Evolutionary conservation across 2,888 invertebrate species (phyloP), one percentile per base, ranked within the genome.

Genomic region (Lysandra coridon): DNA sequence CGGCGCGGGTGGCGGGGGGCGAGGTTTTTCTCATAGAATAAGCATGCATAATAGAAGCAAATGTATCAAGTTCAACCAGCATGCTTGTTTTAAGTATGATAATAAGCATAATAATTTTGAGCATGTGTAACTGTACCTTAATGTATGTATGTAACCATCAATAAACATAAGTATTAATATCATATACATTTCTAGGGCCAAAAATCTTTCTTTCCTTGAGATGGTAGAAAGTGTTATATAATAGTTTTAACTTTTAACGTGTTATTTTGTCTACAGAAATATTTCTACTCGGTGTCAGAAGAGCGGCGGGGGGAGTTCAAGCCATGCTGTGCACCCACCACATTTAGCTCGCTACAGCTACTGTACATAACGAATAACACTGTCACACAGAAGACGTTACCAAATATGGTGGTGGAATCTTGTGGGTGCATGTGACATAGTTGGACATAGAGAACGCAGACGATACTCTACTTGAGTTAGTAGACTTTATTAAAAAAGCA

Each of bases 341-440:
- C 97, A 81, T 97, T 98, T 90, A 97, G 97, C 81, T 96, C 97
- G 1, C 92, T 98, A 79, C 97, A 97, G 85, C 91, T 98, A 73
- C 95, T 98, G 12, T 98, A 97, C 88, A 95, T 97, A 87, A 96
- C 97, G 30, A 97, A 97, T 84, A 96, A 96, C 84, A 97, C 97
- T 4, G 96, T 97, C 82, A 97, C 97, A 74, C 96, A 97, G 84
- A 97, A 97, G 86, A 96, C 96, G 1, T 90, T 98, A 80, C 97
- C 98, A 0, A 98, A 98, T 85, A 98, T 98, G 98, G 97, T 98
- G 69, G 98, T 98, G n/a, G 98, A 98, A 84, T 96, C 97, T 6
- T 98, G 98, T 88, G 98, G 98, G 30, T 98, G 98, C 87, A 97
- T 97, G 97, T 98, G 88, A 89, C 60, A 17, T 23, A 23, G 62